Base-by-base conservation (phyloP, 2,888 invertebrate genomes). In the Xylocampa areola region DNA sequence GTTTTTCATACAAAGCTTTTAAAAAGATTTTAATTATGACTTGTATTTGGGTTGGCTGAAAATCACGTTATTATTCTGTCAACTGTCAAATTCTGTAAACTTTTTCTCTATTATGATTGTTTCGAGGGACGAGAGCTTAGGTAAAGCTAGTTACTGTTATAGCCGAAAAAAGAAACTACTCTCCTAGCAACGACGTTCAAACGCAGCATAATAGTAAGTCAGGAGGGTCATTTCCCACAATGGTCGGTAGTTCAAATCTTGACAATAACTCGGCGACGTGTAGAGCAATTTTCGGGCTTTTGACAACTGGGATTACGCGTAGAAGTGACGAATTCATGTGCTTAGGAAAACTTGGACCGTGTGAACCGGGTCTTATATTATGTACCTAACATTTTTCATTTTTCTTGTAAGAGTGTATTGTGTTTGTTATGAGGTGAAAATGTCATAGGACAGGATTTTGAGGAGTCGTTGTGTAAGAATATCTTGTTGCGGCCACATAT, bases 231-330 rank as follows among this genome's bases (percentile, higher is more conserved):
- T 81, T 80, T 72, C 57, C 53, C 77, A 86, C 84, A 86, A 86
- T 80, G 77, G 74, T 50, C 45, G 48, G 77, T 68, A 74, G 80
- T 77, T 79, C 79, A 85, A 88, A 88, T 86, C 87, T 83, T 80
- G 76, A 87, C 88, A 87, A 87, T 88, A 86, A 83, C 78, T 67
- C 60, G 55, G 58, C 51, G 52, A 53, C 54, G 48, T 62, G 71
- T 64, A 54, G 54, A 74, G 81, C 77, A 84, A 86, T 87, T 86
- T 84, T 78, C 74, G 78, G 76, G 75, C 69, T 73, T 79, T 82
- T 81, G 80, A 81, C 82, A 79, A 73, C 70, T 73, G 62, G 79
- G 79, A 80, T 84, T 85, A 80, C 77, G 76, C 53, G 69, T 64
- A 77, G 65, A 70, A 63, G 71, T 81, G 82, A 82, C 73, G 66